Base-by-base conservation (phyloP, 2,113 vertebrate genomes). In the Xenopus borealis region DNA sequence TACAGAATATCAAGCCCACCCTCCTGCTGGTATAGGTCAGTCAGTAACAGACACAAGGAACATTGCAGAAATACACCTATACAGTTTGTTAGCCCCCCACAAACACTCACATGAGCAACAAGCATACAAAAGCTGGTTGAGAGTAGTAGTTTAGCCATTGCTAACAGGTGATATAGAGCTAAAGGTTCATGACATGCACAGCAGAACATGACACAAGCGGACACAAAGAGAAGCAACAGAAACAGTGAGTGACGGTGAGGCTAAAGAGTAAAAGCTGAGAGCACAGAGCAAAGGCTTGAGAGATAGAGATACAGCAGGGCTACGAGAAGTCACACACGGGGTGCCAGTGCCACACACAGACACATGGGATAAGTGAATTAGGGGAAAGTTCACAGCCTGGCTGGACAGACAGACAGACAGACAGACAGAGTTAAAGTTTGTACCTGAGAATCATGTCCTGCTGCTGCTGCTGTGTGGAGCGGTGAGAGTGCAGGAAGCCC, bases 401-500 rank as follows among this genome's bases (percentile, higher is more conserved):
- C 55, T 18, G 17, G 23, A 27, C 23, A 27, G 18, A 23, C 7
- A 61, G 8, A 23, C 58, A 20, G 7, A 61, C 7, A 61, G 18
- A 17, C 9, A 20, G 3, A 23, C 10, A 61, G 2, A 27, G 23
- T 27, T 27, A 61, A 61, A 20, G n/a, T 33, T n/a, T 67, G 53
- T 70, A 70, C 74, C 74, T 77, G 59, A 70, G 74, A 30, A 77
- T 70, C 74, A 70, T 70, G 33, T 64, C n/a, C 6, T 44, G 58
- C 16, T 5, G 62, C 52, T 27, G 30, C 30, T 33, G 33, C 8
- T 19, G 18, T 66, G 23, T 27, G 23, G 12, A 18, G 5, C 10
- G 73, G 66, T 33, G 66, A 19, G 67, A 62, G 67, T 40, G 47
- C 45, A 55, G 57, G 66, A n/a, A n/a, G n/a, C n/a, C n/a, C n/a